phyloP scores from a whole-genome alignment of 2,113 vertebrate species.

The Amblyornis subalaris region DNA sequence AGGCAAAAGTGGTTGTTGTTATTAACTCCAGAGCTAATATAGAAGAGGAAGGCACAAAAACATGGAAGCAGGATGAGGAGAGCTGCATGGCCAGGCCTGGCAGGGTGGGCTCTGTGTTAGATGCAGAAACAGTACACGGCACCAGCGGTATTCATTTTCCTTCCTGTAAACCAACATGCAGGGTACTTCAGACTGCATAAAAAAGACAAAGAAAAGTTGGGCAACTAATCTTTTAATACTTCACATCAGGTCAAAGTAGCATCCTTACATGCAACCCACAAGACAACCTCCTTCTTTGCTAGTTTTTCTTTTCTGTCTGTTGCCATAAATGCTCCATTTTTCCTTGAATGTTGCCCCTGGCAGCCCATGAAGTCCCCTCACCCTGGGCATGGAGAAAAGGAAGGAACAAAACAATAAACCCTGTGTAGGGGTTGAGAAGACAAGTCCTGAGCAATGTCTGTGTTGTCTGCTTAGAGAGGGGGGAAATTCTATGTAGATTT shows the following conservation, averaged over 20 bases:
- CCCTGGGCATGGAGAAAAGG: background rate
- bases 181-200: background rate
- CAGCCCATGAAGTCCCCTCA: background rate
- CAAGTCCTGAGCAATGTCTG: background rate
- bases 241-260: background rate
- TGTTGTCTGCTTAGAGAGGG: background rate
- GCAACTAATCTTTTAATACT: background rate
- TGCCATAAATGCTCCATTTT: background rate
- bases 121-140: background rate
- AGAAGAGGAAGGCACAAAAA: background rate
- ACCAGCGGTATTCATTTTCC: background rate
- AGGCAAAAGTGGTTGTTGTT: background rate
- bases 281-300: background rate
- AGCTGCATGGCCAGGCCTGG: background rate
- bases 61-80: background rate
- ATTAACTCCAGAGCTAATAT: background rate
- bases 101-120: background rate
- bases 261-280: background rate
- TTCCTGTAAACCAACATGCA: background rate
- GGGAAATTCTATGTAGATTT: background rate
- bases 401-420: background rate
- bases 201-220: background rate
- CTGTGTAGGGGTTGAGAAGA: fast-evolving
- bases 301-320: background rate
- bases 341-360: background rate